Evolutionary conservation across 2,888 invertebrate genomes (phyloP), one percentile per base, ranked within the genome.

Genomic region (Crioceris asparagi): DNA sequence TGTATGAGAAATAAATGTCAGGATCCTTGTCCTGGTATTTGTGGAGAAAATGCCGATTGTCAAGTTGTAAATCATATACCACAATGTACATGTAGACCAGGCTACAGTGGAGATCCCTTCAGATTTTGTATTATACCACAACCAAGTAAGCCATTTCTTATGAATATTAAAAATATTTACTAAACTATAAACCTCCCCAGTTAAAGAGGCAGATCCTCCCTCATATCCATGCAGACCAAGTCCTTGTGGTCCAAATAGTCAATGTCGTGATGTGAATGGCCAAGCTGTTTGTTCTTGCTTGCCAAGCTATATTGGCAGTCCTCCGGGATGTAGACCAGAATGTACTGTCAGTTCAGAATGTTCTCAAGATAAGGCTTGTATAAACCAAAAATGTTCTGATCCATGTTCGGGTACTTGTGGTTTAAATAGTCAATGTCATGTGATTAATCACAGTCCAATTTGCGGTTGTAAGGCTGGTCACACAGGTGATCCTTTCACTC

Each of bases 271-370:
- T 53, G 67, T 72, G 17, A 82, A 83, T 54, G 72, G 72, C 10
- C 77, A 79, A 52, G 81, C 83, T 4, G 77, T 75, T 6, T 87
- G 87, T 56, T 78, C 82, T 15, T 87, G 87, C 56, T 64, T 78
- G 54, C 72, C 77, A 5, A 72, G 74, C 44, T 84, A 78, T 52
- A 65, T 77, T 17, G 86, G 86, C 12, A 73, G 75, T 51, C 85
- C 86, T 12, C 80, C 79, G 40, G 76, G 77, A 10, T 85, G 84
- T 57, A 69, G 83, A 48, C 85, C 84, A 7, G 83, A 84, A 63
- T 87, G 86, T 58, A 75, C 79, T 17, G 70, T 79, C 18, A 85
- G 81, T 52, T 75, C 80, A 1, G 86, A 86, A 60, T 88, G 88
- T 59, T 57, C 77, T 2, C 65, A 69, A 12, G 74, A 79, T 47